Evolutionary conservation across 1,140 invertebrate genomes (phyloP), one percentile per base, ranked within the genome.

Genomic region (Adoxophyes honmai): DNA sequence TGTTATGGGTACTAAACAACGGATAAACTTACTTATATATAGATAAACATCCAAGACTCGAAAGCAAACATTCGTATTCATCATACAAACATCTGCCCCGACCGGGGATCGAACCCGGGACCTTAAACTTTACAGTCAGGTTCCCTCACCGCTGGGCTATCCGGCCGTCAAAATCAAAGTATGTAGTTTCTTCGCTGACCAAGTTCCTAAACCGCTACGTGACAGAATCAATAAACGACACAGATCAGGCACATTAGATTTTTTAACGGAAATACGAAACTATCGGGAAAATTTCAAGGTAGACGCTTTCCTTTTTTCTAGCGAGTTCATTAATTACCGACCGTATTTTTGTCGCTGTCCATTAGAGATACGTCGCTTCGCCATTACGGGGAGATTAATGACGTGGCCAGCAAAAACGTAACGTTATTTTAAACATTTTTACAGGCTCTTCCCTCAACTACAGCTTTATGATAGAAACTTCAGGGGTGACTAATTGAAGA

Each of bases 271-370:
- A 16, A 18, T 39, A 9, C 38, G 13, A 21, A 44, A 44, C 39
- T 44, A 44, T 21, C 39, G 16, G 39, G 13, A 21, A 44, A 44
- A 15, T 44, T 18, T 21, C 39, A 10, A 16, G 9, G 39, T 18
- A 16, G 10, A 4, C 7, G 15, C 39, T 44, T 44, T 9, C 13
- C 13, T 18, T 21, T 44, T 44, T 44, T 21, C 39, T 16, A 16
- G 18, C 39, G n/a, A 44, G 39, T 44, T 44, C 16, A 44, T 44
- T 81, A 81, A 78, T 81, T 76, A 78, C 64, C n/a, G 66, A 58
- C 48, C 66, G 69, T 81, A 77, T 78, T 79, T 81, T 79, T 77
- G 75, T 75, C 73, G 68, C 70, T 76, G 70, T 81, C 75, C 75
- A 77, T 81, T 81, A 75, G 66, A 74, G 70, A 74, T 72, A 78